Conservation (phyloP, 2,797 vertebrate species). For the Sternotherus odoratus region DNA sequence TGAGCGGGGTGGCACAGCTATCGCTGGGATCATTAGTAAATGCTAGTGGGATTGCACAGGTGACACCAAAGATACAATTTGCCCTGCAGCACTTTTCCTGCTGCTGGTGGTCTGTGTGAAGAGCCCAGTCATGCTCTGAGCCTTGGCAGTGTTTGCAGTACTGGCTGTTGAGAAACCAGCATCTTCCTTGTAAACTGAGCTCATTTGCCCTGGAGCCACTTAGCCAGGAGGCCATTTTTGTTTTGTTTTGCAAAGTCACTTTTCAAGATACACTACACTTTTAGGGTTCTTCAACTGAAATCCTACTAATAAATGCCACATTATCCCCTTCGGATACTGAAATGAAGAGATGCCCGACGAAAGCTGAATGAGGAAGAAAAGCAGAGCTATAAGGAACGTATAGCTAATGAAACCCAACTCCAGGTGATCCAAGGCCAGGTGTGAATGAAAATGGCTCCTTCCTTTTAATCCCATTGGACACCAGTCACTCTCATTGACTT, state of each 20-base stretch:
- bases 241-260: conserved; percentile 8
- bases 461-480: neutral
- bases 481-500: neutral
- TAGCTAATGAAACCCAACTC: neutral
- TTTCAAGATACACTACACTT: conserved; percentile 45
- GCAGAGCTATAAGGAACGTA: neutral
- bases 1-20: neutral
- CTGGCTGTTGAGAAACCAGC: neutral
- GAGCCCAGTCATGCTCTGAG: neutral
- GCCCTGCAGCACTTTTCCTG: neutral
- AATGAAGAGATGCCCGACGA: conserved; percentile 35
- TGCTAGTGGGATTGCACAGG: neutral
- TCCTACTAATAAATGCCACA: conserved; percentile 54
- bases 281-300: conserved; percentile 49
- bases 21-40: neutral
- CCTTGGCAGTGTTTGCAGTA: neutral
- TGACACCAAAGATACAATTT: neutral
- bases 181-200: neutral
- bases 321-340: conserved; percentile 42
- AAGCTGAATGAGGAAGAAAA: conserved; percentile 38
- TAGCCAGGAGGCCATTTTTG: neutral
- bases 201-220: neutral
- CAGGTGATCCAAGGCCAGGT: neutral
- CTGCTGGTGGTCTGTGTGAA: neutral
- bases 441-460: neutral